Conservation (phyloP, 2,797 vertebrate genomes). For the Brachyalestes nurse region DNA sequence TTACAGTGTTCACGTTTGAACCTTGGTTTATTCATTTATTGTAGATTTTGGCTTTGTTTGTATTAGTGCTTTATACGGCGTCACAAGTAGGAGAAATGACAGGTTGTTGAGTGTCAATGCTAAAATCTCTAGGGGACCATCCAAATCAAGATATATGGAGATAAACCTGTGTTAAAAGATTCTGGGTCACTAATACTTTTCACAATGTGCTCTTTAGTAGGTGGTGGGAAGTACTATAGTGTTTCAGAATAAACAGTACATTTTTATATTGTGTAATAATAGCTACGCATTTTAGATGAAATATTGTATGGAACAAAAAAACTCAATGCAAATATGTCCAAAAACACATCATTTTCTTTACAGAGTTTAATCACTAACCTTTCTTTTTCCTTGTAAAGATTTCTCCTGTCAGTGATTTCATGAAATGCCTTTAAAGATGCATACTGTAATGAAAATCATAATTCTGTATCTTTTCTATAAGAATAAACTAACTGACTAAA, state of each 20-base stretch:
- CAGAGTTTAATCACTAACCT: background rate
- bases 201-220: background rate
- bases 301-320: background rate
- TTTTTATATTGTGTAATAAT: background rate
- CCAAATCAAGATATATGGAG: constrained; percentile 37
- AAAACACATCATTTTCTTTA: background rate
- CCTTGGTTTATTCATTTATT: background rate
- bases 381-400: no score
- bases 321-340: no score
- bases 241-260: no score
- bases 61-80: background rate
- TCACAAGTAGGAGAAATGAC: background rate
- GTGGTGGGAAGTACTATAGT: background rate
- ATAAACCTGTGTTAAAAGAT: constrained; percentile 37
- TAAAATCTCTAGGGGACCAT: constrained; percentile 52
- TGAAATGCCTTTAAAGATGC: constrained; percentile 1
- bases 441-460: background rate
- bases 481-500: no score
- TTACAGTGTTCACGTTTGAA: background rate
- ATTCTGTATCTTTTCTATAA: no score
- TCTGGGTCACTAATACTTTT: constrained; percentile 36
- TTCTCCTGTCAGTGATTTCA: background rate
- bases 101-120: constrained; percentile 42
- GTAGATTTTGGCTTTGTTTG: constrained; percentile 22
- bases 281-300: background rate